phyloP scores from a whole-genome alignment of 2,888 invertebrate genomes.

The Flabesymbios commensalis region DNA sequence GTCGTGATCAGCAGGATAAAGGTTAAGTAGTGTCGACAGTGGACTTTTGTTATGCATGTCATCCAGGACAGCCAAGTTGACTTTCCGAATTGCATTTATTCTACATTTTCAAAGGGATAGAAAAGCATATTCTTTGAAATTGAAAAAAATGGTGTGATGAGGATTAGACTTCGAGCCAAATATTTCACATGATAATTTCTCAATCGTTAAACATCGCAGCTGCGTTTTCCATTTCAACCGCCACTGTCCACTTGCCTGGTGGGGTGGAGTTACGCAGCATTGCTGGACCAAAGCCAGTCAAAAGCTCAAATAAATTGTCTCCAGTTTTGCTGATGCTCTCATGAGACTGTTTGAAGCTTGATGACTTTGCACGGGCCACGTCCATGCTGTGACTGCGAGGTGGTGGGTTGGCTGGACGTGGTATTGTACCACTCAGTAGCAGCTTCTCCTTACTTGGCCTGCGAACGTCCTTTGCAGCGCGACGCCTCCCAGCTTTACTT shows the following conservation, averaged over 20 bases:
- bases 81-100: too few relatives aligned
- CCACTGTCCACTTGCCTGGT: conserved; percentile 24
- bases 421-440: neutral
- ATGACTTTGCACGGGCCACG: too few relatives aligned
- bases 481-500: neutral
- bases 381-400: neutral
- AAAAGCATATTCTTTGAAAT: too few relatives aligned
- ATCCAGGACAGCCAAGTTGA: too few relatives aligned
- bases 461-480: neutral
- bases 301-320: neutral
- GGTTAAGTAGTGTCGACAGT: too few relatives aligned
- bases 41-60: too few relatives aligned
- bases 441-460: neutral
- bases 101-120: too few relatives aligned
- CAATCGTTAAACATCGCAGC: conserved; percentile 5
- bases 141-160: too few relatives aligned
- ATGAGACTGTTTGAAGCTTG: neutral
- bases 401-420: neutral
- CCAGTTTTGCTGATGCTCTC: neutral
- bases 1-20: too few relatives aligned
- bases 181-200: too few relatives aligned
- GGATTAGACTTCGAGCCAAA: too few relatives aligned
- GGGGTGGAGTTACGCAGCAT: neutral
- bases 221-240: conserved; percentile 10
- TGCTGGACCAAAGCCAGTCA: neutral